Conservation (phyloP, 2,888 invertebrate genomes). For the Pecten maximus region DNA sequence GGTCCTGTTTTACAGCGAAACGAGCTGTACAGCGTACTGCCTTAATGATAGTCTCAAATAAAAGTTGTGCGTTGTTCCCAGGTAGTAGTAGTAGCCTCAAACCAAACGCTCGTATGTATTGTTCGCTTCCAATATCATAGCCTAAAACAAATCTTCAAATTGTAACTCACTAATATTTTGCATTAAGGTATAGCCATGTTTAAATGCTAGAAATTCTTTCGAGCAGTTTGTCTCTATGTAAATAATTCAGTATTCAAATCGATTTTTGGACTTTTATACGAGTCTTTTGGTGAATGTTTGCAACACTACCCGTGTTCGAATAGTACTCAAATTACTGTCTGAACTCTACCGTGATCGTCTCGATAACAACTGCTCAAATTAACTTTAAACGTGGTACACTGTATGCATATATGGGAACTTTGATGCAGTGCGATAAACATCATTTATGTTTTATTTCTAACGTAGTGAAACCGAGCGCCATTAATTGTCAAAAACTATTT, state of each 20-base stretch:
- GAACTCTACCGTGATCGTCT: not conserved
- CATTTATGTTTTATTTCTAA: not conserved
- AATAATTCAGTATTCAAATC: not conserved
- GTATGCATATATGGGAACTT: not conserved
- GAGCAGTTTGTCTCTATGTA: not conserved
- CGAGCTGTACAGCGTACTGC: too few relatives aligned
- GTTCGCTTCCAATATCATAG: too few relatives aligned
- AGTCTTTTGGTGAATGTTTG: not conserved
- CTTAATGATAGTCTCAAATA: too few relatives aligned
- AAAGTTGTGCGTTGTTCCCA: too few relatives aligned
- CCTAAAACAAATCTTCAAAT: too few relatives aligned
- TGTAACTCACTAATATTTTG: too few relatives aligned
- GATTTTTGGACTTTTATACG: not conserved
- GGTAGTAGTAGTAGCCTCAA: too few relatives aligned
- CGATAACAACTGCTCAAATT: too few relatives aligned
- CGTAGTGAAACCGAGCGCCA: not conserved
- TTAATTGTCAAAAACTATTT: not conserved
- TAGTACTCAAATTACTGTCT: not conserved
- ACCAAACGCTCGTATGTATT: too few relatives aligned
- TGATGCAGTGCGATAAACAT: not conserved
- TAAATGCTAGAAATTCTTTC: not conserved
- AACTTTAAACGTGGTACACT: too few relatives aligned
- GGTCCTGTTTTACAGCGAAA: too few relatives aligned
- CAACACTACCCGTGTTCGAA: not conserved
- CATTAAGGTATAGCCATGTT: not conserved